Evolutionary conservation across 1,140 invertebrate species (phyloP).

Genomic region (Uloborus diversus): DNA sequence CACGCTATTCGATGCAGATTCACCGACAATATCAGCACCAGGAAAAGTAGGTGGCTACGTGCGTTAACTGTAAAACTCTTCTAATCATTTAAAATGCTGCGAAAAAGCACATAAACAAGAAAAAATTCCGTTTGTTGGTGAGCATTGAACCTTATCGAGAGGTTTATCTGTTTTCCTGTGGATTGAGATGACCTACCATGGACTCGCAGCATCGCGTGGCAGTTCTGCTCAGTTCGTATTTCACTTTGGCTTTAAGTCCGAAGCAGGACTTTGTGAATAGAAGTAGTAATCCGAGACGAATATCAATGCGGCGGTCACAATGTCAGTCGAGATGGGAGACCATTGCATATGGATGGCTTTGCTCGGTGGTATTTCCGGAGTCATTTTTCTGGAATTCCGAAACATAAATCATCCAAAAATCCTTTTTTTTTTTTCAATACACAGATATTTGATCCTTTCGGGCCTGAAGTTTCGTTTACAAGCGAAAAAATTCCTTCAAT

Average conservation of each 20-base stretch:
- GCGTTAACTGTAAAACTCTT: no score
- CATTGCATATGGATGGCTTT: no score
- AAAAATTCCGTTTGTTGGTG: conserved; percentile 22
- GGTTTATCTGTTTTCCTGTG: conserved; percentile 31
- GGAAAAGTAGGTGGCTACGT: no score
- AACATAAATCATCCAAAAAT: no score
- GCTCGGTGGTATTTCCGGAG: no score
- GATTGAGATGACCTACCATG: conserved; percentile 16
- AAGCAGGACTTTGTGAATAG: background rate
- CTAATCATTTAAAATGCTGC: background rate
- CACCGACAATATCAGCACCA: background rate
- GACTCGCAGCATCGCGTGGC: conserved; percentile 14
- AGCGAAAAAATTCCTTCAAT: no score
- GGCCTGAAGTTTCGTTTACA: no score
- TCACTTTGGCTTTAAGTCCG: background rate
- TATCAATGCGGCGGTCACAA: background rate
- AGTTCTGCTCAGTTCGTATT: background rate
- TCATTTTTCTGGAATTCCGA: no score
- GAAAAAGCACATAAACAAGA: background rate
- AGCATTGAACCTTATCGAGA: conserved; percentile 26
- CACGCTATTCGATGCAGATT: background rate
- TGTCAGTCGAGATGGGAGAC: no score
- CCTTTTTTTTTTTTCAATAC: no score
- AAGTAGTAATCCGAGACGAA: background rate
- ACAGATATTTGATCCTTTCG: no score